Evolutionary conservation across 2,888 invertebrate genomes (phyloP).

Genomic region (Aleiodes testaceus): DNA sequence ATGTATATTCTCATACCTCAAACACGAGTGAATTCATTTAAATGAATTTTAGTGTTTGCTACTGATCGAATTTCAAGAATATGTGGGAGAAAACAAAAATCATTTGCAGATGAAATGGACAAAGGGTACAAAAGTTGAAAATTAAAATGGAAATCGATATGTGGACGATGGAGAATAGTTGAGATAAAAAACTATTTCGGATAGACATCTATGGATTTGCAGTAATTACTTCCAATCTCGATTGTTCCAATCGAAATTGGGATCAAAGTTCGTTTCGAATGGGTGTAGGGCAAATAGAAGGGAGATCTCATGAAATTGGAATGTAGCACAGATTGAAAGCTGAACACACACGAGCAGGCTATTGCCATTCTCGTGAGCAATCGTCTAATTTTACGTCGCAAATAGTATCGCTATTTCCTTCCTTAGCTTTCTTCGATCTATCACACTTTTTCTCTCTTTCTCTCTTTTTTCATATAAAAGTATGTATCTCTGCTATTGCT

Average conservation of each 20-base stretch:
- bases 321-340: conserved; percentile 21
- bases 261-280: conserved; percentile 38
- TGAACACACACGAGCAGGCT: background rate
- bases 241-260: conserved; percentile 33
- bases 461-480: conserved; percentile 21
- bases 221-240: conserved; percentile 35
- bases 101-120: conserved; percentile 1
- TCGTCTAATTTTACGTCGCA: conserved; percentile 31
- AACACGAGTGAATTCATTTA: too few relatives aligned
- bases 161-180: conserved; percentile 30
- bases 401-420: conserved; percentile 19
- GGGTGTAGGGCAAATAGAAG: background rate
- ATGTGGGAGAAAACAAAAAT: conserved; percentile 26
- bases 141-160: conserved; percentile 6
- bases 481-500: conserved; percentile 43
- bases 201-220: conserved; percentile 10
- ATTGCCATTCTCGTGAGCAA: conserved; percentile 21
- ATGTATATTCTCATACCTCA: background rate
- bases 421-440: background rate
- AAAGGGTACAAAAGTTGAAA: conserved; percentile 15
- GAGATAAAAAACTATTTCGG: background rate
- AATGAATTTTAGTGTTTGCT: too few relatives aligned
- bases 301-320: conserved; percentile 20
- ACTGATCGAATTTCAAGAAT: too few relatives aligned
- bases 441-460: conserved; percentile 4